Percentiles rank a stretch among this genome's conserved stretches.
Conservation (phyloP, 2,888 invertebrate genomes). For the Phyllotreta cruciferae region DNA sequence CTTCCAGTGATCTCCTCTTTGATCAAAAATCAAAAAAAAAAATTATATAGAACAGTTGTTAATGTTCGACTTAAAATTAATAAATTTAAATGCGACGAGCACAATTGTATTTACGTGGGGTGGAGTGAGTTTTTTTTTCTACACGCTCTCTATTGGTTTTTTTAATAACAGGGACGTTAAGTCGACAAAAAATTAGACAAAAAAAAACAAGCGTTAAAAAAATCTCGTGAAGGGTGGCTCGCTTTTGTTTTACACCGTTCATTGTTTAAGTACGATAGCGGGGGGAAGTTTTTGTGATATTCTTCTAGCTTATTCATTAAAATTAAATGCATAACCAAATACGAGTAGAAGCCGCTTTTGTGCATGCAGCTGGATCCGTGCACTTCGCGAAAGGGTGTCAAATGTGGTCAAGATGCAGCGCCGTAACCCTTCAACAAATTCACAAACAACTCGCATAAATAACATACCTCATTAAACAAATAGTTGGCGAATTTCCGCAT, state of each 20-base stretch:
- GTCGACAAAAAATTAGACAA: constrained; percentile 34
- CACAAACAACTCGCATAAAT: too few species aligned
- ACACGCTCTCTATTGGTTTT: constrained; percentile 28
- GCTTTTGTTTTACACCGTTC: constrained; percentile 46
- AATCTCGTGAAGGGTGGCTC: constrained; percentile 42
- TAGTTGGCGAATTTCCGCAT: too few species aligned
- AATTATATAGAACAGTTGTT: constrained; percentile 39
- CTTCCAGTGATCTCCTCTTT: constrained; percentile 31
- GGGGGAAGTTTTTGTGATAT: constrained; percentile 39
- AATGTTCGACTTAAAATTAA: constrained; percentile 41
- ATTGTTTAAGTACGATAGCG: constrained; percentile 43
- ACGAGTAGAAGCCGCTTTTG: constrained; percentile 24
- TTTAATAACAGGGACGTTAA: constrained; percentile 35
- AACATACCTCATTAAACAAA: too few species aligned
- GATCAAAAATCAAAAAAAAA: constrained; percentile 39
- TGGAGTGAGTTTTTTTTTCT: constrained; percentile 37
- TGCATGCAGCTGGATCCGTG: constrained; percentile 30
- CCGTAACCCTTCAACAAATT: too few species aligned
- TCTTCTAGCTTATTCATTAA: constrained; percentile 49
- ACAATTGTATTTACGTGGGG: constrained; percentile 38
- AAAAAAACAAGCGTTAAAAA: constrained; percentile 43
- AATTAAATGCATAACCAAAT: constrained; percentile 52
- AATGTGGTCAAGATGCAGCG: too few species aligned
- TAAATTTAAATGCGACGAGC: constrained; percentile 40
- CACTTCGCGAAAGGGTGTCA: constrained; percentile 6